Percentiles rank a stretch among this genome's conserved stretches.
These are phyloP conservation scores for Euura saliciscinereae DNA, from an alignment of 1,140 invertebrate species.

Conservation along the genomic window DNA sequence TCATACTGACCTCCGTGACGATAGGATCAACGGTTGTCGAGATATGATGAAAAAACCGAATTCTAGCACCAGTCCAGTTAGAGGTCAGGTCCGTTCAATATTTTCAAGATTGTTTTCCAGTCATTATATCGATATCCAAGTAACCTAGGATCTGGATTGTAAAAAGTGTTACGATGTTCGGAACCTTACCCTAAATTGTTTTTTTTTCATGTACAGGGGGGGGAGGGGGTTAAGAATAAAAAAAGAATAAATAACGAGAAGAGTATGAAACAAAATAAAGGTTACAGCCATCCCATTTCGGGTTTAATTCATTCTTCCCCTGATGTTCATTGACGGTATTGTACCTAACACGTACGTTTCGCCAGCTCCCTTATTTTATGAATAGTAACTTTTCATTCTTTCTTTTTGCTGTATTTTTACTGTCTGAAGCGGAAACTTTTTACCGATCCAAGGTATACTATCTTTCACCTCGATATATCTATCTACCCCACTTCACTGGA, in stretches of 20 bases:
- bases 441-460: background rate
- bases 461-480: background rate
- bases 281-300: background rate
- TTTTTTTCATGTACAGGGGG: no score
- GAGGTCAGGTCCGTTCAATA: no score
- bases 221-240: background rate
- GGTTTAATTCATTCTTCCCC: conserved; percentile 8
- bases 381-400: conserved; percentile 1
- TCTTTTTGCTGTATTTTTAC: background rate
- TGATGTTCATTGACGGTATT: background rate
- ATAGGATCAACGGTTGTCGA: no score
- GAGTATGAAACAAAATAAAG: conserved; percentile 7
- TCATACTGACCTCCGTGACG: no score
- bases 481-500: background rate
- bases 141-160: no score
- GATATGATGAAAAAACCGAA: no score
- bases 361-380: conserved; percentile 8
- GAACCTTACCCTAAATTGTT: no score
- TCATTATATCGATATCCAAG: no score
- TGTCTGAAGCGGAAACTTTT: conserved; percentile 12
- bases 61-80: no score
- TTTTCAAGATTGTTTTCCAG: no score
- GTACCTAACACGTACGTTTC: background rate
- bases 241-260: conserved; percentile 1
- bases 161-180: no score